These are phyloP conservation scores for Mythimna ferrago DNA, from an alignment of 2,888 invertebrate genomes.

Conservation along the genomic window DNA sequence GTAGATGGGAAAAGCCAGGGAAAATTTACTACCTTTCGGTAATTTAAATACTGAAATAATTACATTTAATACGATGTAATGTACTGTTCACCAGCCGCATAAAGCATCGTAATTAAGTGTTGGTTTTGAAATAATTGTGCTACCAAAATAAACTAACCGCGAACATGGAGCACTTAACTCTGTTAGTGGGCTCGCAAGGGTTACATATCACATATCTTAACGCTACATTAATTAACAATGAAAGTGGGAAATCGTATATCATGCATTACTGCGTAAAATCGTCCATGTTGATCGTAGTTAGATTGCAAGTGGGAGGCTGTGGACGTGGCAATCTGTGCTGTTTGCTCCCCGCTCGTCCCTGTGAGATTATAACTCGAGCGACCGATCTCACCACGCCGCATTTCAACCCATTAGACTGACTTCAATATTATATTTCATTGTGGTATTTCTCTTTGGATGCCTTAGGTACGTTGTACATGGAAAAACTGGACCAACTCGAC, in stretches of 20 bases:
- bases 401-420: conserved; percentile 63
- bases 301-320: conserved; percentile 58
- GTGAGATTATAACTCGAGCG: conserved; percentile 57
- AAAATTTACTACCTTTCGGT: background rate
- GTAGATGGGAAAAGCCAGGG: conserved; percentile 16
- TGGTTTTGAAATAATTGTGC: conserved; percentile 49
- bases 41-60: conserved; percentile 15
- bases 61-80: background rate
- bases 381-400: conserved; percentile 42
- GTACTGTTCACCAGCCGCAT: conserved; percentile 17
- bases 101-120: conserved; percentile 40
- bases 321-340: conserved; percentile 64
- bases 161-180: conserved; percentile 43
- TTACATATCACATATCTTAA: conserved; percentile 66
- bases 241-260: conserved; percentile 56
- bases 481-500: conserved; percentile 1
- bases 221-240: conserved; percentile 72
- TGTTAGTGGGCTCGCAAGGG: conserved; percentile 46
- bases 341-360: conserved; percentile 56
- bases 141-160: conserved; percentile 41
- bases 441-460: conserved; percentile 6
- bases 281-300: conserved; percentile 60
- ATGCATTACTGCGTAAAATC: conserved; percentile 61
- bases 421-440: conserved; percentile 64
- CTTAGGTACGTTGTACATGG: background rate